phyloP scores from a whole-genome alignment of 2,888 invertebrate species.

The Pollenia angustigena region DNA sequence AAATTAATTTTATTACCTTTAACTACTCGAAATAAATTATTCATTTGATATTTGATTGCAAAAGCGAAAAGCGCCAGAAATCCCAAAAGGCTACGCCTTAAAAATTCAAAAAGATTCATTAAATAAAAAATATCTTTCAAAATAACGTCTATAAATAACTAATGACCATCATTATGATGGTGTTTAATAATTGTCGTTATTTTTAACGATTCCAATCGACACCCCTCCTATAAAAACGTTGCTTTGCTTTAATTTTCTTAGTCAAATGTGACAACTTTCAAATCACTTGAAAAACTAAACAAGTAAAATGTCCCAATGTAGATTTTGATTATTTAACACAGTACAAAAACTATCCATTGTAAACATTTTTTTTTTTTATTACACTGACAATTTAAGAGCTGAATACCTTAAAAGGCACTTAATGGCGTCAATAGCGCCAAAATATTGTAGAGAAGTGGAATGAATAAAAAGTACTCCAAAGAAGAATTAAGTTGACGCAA shows the following conservation, averaged over 20 bases:
- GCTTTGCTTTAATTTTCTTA: too few species aligned
- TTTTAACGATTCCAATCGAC: conserved; percentile 13
- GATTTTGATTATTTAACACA: neutral
- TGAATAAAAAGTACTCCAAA: conserved; percentile 5
- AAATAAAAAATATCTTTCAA: conserved; percentile 41
- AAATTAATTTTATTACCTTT: conserved; percentile 42
- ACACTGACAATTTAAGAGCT: conserved; percentile 5
- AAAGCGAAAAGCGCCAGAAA: conserved; percentile 24
- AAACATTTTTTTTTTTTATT: neutral
- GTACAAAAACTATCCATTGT: conserved; percentile 15
- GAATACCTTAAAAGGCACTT: conserved; percentile 2
- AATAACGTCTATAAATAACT: conserved; percentile 45
- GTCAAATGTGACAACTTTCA: conserved; percentile 32
- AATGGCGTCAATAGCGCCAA: conserved; percentile 14
- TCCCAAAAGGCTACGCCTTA: conserved; percentile 58
- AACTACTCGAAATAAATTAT: conserved; percentile 53
- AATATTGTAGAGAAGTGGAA: conserved; percentile 16
- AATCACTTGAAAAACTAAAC: conserved; percentile 5
- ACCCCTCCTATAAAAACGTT: neutral
- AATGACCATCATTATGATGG: conserved; percentile 56
- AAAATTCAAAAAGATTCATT: conserved; percentile 37
- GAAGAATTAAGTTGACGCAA: neutral
- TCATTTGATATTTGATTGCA: conserved; percentile 37
- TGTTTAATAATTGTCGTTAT: conserved; percentile 51
- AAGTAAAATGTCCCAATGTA: neutral